Percentiles rank a stretch among this genome's conserved stretches.
phyloP scores from a whole-genome alignment of 2,797 vertebrate species.

The Lepilemur ruficaudatus region DNA sequence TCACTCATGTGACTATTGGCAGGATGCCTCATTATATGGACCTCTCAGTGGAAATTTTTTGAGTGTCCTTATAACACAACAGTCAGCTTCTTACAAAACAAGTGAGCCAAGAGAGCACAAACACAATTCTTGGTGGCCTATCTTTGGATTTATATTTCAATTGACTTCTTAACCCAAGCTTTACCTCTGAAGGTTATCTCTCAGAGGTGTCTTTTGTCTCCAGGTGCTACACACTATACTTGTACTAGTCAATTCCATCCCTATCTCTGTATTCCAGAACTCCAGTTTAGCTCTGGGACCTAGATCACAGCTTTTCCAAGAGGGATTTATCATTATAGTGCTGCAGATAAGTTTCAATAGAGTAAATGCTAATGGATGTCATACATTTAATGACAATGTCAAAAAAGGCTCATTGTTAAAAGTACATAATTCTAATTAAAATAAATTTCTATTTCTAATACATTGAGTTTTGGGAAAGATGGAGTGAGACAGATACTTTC shows the following conservation, averaged over 20 bases:
- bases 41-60: not conserved
- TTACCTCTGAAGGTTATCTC: not conserved
- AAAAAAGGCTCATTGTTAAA: not conserved
- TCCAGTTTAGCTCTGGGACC: not conserved
- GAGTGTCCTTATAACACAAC: not conserved
- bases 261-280: not conserved
- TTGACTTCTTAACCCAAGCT: not conserved
- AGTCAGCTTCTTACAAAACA: not conserved
- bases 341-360: not conserved
- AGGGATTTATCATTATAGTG: not conserved
- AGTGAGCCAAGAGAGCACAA: not conserved
- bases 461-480: not conserved
- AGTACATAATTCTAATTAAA: not conserved
- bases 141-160: not conserved
- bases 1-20: not conserved
- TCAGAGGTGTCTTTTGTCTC: not conserved
- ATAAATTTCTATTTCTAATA: not conserved
- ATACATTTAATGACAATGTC: not conserved
- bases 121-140: not conserved
- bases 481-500: not conserved
- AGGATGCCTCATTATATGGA: not conserved
- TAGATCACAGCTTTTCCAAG: not conserved
- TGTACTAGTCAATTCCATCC: not conserved
- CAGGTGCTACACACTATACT: not conserved
- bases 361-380: not conserved